Base-by-base conservation (phyloP, 2,797 vertebrate species). In the Gouania willdenowi region DNA sequence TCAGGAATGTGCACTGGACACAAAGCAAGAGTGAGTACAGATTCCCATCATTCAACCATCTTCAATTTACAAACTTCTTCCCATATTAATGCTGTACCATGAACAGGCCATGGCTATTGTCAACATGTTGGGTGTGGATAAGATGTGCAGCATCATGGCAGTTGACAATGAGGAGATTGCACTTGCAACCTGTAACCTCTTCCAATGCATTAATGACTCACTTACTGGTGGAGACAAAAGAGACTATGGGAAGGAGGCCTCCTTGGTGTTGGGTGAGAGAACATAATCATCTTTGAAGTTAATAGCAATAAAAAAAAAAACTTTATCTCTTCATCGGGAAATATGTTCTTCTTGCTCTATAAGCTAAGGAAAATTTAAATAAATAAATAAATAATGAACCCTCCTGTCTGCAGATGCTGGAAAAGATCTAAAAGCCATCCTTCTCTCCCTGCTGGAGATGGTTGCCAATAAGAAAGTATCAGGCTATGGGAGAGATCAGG, bases 1-100 rank as follows among this genome's bases (percentile, higher is more conserved):
- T 92, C 96, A 0, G 94, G 91, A 71, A 91, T 99, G 91, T 95
- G 95, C 68, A 90, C 88, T 1, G 92, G 92, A 40, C 97, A 98
- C 65, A 90, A 86, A 66, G 93, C 96, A 11, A 84, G 95, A 71
- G 96, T 99, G 60, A 20, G 19, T 5, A 4, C 20, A 20, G 20
- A 32, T 13, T n/a, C 15, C 19, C 12, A 36, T 5, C 20, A 17
- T 15, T 26, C 47, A 1, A 15, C 13, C 25, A 4, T 2, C 5
- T 53, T 15, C 64, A 3, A 19, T 64, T 3, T 24, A 31, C 31
- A 14, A 2, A 14, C 34, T 0, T 21, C 28, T 34, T 20, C 10
- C 12, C 23, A n/a, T n/a, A n/a, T n/a, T n/a, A n/a, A n/a, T n/a
- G n/a, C n/a, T n/a, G n/a, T n/a, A n/a, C n/a, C 6, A 26, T 13